Base-by-base conservation (phyloP, 2,888 invertebrate species). In the Gastracanthus pulcherrimus region DNA sequence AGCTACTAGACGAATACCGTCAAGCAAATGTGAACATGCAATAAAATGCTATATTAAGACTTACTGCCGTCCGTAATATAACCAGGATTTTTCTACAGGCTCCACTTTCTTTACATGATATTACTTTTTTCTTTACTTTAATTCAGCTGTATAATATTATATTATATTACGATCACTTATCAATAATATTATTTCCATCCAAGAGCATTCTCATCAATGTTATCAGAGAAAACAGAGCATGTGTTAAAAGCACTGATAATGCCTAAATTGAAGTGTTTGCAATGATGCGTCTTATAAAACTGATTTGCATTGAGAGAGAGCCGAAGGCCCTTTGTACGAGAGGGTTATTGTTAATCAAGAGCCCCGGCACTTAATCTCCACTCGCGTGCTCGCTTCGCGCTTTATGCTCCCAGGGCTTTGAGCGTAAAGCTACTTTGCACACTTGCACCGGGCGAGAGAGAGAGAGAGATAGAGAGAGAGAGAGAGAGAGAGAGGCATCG, bases 231-330 rank as follows among this genome's bases (percentile, higher is more conserved):
- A 76, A 76, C 26, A 64, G 48, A 76, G 67, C 67, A 45, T 19
- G 41, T 19, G 55, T 55, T 45, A 58, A 48, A 31, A 45, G 76
- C n/a, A 26, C 31, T 2, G 34, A 60, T 60, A 60, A 69, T 36
- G 11, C 58, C 45, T 34, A 34, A 76, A 76, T 60, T 45, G 45
- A 29, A 26, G 23, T 29, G 31, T 69, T 51, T 26, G 23, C n/a
- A 62, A 26, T 13, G 23, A 45, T 58, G 78, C 85, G 85, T 86
- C 87, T 88, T 88, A 87, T 87, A 86, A 79, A 87, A 89, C 86
- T 87, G 85, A 89, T 89, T 89, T 88, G 84, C 89, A 88, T 89
- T 88, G 87, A 86, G 88, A 89, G n/a, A n/a, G 86, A 36, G 9
- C 86, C 85, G 80, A 78, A 77, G 72, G 70, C 67, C 87, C 81